Conservation (phyloP, 2,888 invertebrate genomes). For the Piscicola geometra region DNA sequence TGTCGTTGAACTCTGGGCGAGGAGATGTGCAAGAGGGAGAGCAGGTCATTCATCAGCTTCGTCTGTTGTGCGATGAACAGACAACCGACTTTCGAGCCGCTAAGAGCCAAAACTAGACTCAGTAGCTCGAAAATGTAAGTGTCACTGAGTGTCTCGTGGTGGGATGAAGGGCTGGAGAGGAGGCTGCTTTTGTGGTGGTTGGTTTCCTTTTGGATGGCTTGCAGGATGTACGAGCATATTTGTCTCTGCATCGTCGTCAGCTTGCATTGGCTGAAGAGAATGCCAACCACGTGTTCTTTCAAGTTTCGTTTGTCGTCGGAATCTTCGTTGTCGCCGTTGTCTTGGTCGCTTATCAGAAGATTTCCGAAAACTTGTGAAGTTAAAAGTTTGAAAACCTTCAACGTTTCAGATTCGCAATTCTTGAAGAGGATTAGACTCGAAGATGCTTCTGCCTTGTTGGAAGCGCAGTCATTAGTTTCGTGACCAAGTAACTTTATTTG, state of each 20-base stretch:
- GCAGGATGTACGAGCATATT: constrained; percentile 70
- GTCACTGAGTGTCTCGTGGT: constrained; percentile 59
- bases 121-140: constrained; percentile 98
- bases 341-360: constrained; percentile 63
- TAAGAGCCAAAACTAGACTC: constrained; percentile 85
- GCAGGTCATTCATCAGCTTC: constrained; percentile 74
- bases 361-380: constrained; percentile 90
- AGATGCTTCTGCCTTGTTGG: constrained; percentile 47
- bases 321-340: constrained; percentile 6
- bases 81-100: constrained; percentile 84
- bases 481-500: constrained; percentile 62
- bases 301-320: constrained; percentile 60
- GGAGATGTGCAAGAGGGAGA: constrained; percentile 83
- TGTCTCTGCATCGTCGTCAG: constrained; percentile 82
- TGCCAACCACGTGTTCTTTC: constrained; percentile 92
- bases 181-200: constrained; percentile 74
- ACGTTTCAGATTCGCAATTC: constrained; percentile 83
- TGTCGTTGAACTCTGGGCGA: constrained; percentile 90
- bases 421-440: constrained; percentile 70
- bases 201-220: constrained; percentile 84
- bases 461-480: constrained; percentile 42
- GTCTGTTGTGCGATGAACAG: constrained; percentile 84
- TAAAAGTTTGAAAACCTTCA: constrained; percentile 83
- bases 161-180: too few relatives aligned
- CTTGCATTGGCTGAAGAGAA: constrained; percentile 86